Percentiles rank a stretch among this genome's conserved stretches.
Conservation (phyloP, 2,113 vertebrate species). For the Aegithalos caudatus region DNA sequence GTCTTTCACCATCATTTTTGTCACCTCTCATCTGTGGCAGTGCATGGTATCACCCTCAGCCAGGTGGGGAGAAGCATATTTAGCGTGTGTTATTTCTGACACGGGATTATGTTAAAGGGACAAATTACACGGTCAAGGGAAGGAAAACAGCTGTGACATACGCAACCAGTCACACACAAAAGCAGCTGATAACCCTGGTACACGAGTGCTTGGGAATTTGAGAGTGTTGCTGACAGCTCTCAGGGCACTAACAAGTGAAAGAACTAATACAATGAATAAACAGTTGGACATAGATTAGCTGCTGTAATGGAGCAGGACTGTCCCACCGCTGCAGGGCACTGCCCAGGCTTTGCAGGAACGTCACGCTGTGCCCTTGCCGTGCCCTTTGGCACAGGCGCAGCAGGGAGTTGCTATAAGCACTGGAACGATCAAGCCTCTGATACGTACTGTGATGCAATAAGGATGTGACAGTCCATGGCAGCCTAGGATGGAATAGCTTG, state of each 20-base stretch:
- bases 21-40: background rate
- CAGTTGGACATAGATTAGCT: background rate
- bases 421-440: background rate
- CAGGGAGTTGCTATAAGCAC: background rate
- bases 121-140: background rate
- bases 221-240: background rate
- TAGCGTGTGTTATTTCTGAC: background rate
- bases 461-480: background rate
- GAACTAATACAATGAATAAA: background rate
- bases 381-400: background rate
- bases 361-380: background rate
- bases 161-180: background rate
- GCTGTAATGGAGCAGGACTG: background rate
- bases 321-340: background rate
- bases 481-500: background rate
- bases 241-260: background rate
- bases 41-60: background rate
- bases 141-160: background rate
- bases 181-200: background rate
- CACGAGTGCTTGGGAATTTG: background rate
- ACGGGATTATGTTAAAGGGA: background rate
- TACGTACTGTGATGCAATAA: background rate
- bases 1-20: background rate
- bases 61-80: background rate
- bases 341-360: background rate